These are phyloP conservation scores for Rhagoletis zephyria DNA, from an alignment of 1,140 invertebrate species.

Conservation along the genomic window DNA sequence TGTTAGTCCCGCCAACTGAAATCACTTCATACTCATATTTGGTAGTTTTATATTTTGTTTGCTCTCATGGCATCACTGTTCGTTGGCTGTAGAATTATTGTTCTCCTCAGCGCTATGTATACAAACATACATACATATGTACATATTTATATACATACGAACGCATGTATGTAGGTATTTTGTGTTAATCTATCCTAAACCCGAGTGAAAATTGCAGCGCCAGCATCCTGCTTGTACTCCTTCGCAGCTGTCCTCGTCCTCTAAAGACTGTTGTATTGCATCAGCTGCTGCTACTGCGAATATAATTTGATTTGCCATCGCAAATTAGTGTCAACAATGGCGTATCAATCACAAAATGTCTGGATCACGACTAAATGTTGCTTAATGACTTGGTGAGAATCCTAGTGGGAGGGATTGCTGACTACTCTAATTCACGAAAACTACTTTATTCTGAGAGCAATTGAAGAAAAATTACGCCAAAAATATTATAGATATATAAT, in stretches of 20 bases:
- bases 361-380: conserved; percentile 27
- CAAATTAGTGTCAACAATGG: conserved; percentile 51
- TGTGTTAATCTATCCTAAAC: not conserved
- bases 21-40: not conserved
- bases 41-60: too few species aligned
- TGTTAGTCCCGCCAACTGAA: not conserved
- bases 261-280: not conserved
- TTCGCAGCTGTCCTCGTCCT: not conserved
- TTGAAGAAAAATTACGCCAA: not conserved
- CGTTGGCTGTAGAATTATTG: too few species aligned
- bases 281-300: not conserved
- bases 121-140: not conserved
- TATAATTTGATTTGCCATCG: conserved; percentile 54
- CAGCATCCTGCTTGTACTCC: conserved; percentile 2
- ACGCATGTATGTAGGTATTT: not conserved
- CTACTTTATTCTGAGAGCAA: not conserved
- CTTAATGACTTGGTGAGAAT: not conserved
- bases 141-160: not conserved
- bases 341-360: conserved; percentile 41
- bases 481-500: too few species aligned
- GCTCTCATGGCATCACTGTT: too few species aligned
- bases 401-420: not conserved
- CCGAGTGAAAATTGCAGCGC: conserved; percentile 22
- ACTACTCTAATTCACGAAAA: not conserved
- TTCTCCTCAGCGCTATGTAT: too few species aligned